phyloP scores from a whole-genome alignment of 2,113 vertebrate genomes.

The Carassius gibelio region DNA sequence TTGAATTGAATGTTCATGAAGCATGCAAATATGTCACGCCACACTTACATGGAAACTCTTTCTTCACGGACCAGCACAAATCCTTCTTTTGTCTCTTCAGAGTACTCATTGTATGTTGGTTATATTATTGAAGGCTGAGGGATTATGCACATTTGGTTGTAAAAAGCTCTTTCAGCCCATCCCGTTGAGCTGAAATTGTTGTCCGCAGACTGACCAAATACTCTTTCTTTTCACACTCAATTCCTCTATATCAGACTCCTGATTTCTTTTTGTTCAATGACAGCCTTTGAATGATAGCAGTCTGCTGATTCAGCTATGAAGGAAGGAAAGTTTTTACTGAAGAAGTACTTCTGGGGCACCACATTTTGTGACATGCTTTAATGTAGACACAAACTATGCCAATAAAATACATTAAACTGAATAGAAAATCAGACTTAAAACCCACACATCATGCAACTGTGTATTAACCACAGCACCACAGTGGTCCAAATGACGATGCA shows the following conservation, averaged over 20 bases:
- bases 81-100: not conserved
- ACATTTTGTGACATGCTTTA: too few relatives aligned
- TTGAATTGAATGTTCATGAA: not conserved
- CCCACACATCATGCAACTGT: too few relatives aligned
- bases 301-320: not conserved
- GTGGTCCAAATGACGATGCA: too few relatives aligned
- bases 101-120: conserved; percentile 4
- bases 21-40: not conserved
- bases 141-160: conserved; percentile 19
- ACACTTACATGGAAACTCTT: not conserved
- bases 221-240: not conserved
- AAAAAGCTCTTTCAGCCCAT: conserved; percentile 10
- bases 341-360: not conserved
- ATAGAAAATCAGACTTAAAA: too few relatives aligned
- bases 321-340: not conserved
- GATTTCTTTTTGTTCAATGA: not conserved
- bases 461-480: too few relatives aligned
- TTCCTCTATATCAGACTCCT: not conserved
- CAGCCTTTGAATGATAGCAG: not conserved
- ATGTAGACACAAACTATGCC: too few relatives aligned
- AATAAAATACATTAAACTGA: too few relatives aligned
- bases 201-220: not conserved
- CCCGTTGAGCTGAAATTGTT: conserved; percentile 17
- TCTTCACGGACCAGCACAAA: not conserved
- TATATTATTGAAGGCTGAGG: not conserved